A percentile compares a stretch with the other conserved stretches of the same genome.
Evolutionary conservation across 1,140 invertebrate genomes (phyloP).

Genomic region (Nasonia vitripennis): DNA sequence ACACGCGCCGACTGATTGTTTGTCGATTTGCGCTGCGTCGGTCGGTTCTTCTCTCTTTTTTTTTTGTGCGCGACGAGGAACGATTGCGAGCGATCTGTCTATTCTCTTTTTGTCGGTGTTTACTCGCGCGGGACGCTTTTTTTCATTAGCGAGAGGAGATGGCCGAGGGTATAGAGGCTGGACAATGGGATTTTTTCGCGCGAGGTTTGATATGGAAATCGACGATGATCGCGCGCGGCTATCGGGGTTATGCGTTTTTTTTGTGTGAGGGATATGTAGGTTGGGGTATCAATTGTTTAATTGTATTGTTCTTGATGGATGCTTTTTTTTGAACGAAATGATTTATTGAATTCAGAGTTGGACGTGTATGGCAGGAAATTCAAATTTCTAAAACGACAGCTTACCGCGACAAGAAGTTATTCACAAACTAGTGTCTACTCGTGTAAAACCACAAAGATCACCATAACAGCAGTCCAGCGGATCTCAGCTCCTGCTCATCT

Average conservation of each 20-base stretch:
- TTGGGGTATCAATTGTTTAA: not conserved
- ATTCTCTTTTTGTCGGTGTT: not conserved
- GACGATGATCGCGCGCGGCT: not conserved
- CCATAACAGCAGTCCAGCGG: no score
- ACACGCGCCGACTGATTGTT: not conserved
- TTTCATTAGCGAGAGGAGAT: not conserved
- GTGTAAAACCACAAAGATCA: not conserved
- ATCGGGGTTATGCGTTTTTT: not conserved
- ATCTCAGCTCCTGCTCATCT: not conserved
- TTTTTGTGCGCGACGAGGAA: not conserved
- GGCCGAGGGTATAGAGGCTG: not conserved
- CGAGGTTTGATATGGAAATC: not conserved
- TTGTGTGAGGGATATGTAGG: not conserved
- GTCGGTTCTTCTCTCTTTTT: not conserved
- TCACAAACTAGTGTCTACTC: not conserved
- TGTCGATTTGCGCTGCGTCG: not conserved
- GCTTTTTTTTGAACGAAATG: no score
- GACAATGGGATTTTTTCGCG: not conserved
- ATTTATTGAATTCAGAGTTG: no score
- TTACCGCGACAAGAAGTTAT: no score
- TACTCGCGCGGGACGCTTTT: not conserved
- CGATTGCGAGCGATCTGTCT: not conserved
- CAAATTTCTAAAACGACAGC: not conserved
- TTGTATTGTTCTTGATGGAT: not conserved
- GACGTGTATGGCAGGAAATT: not conserved